Evolutionary conservation across 1,140 invertebrate genomes (phyloP).

Genomic region (Drosophila bocqueti): DNA sequence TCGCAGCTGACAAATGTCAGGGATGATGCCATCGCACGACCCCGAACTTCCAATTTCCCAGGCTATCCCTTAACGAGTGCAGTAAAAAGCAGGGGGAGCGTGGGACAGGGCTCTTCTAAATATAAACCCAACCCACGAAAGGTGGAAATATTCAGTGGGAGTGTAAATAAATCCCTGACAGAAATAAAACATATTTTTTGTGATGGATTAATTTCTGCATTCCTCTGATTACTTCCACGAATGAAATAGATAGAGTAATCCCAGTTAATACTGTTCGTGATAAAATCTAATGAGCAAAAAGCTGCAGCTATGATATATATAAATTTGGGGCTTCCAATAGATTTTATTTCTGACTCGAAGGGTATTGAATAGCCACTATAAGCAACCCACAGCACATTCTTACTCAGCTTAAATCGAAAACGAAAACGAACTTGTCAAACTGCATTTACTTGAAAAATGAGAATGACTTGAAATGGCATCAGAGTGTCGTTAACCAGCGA

Average conservation of each 20-base stretch:
- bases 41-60: slow-evolving; percentile 32
- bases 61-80: slow-evolving; percentile 8
- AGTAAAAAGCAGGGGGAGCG: not conserved
- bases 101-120: slow-evolving; percentile 4
- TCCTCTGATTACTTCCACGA: slow-evolving; percentile 10
- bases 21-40: slow-evolving; percentile 17
- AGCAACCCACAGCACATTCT: not conserved
- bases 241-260: slow-evolving; percentile 24
- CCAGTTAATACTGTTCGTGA: not conserved
- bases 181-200: slow-evolving; percentile 9
- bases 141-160: not conserved
- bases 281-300: slow-evolving; percentile 22
- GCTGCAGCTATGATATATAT: not conserved
- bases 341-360: not conserved
- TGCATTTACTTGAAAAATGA: slow-evolving; percentile 44
- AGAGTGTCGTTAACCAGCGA: slow-evolving; percentile 25
- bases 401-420: slow-evolving; percentile 13
- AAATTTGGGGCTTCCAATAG: no score
- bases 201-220: slow-evolving; percentile 19
- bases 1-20: slow-evolving; percentile 53
- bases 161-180: slow-evolving; percentile 10
- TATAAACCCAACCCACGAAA: slow-evolving; percentile 15
- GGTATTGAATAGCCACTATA: not conserved
- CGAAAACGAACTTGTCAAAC: slow-evolving; percentile 43
- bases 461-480: slow-evolving; percentile 22